phyloP scores from a whole-genome alignment of 2,888 invertebrate genomes.

The Sthenelais limicola region DNA sequence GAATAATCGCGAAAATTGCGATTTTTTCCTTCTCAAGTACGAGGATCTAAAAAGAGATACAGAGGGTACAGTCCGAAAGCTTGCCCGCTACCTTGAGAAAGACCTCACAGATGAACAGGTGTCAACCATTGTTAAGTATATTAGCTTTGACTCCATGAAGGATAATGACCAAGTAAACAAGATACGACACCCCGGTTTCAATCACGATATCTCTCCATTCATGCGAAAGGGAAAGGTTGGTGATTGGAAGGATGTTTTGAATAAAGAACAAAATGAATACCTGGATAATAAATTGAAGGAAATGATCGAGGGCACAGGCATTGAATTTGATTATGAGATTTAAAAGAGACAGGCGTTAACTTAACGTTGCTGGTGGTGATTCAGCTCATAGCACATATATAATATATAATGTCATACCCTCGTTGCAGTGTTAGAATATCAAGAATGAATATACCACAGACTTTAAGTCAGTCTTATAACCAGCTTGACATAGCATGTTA shows the following conservation, averaged over 20 bases:
- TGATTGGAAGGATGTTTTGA: constrained; percentile 17
- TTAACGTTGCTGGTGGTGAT: no score
- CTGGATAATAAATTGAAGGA: neutral
- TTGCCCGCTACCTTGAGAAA: constrained; percentile 13
- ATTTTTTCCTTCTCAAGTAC: constrained; percentile 13
- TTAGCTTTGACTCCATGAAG: constrained; percentile 15
- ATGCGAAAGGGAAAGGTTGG: constrained; percentile 36
- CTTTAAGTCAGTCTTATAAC: no score
- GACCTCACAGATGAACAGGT: neutral
- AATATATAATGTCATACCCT: no score
- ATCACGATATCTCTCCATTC: neutral
- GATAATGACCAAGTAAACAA: neutral
- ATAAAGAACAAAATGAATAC: constrained; percentile 11
- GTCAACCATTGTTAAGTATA: neutral
- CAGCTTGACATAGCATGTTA: no score
- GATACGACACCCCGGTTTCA: neutral
- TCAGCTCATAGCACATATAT: no score
- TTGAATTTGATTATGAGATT: constrained; percentile 1
- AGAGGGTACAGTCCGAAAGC: neutral
- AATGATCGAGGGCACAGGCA: neutral
- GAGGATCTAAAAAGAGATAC: constrained; percentile 27
- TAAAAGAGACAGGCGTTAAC: no score
- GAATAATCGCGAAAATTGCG: neutral
- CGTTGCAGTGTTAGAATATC: no score
- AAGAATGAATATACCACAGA: no score